A percentile compares a stretch with the other conserved stretches of the same genome.
phyloP scores from a whole-genome alignment of 1,140 invertebrate species.

The Zaprionus lachaisei region DNA sequence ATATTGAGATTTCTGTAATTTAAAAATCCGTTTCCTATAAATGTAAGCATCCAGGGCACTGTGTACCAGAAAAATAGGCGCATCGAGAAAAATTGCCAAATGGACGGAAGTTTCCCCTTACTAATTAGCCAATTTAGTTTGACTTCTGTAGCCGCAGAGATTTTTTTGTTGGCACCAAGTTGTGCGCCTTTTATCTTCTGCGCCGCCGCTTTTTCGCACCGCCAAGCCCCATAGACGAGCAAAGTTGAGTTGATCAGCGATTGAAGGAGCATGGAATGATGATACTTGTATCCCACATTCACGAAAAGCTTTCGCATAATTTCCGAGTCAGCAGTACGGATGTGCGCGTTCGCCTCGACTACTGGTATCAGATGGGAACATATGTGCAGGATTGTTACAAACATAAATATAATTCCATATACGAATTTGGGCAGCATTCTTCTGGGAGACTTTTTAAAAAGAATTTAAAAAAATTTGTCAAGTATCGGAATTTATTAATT shows the following conservation, averaged over 20 bases:
- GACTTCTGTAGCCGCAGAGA: slow-evolving; percentile 41
- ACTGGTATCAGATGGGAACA: slow-evolving; percentile 45
- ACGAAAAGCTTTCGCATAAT: slow-evolving; percentile 44
- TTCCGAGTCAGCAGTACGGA: slow-evolving; percentile 32
- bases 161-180: not conserved
- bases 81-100: slow-evolving; percentile 26
- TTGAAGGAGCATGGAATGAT: slow-evolving; percentile 42
- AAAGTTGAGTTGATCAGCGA: slow-evolving; percentile 45
- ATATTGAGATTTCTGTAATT: slow-evolving; percentile 48
- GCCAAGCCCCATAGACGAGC: slow-evolving; percentile 44
- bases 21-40: slow-evolving; percentile 33
- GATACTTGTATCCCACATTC: slow-evolving; percentile 52
- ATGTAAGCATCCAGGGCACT: slow-evolving; percentile 48
- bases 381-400: slow-evolving; percentile 42
- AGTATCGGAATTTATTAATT: too few relatives aligned
- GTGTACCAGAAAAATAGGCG: slow-evolving; percentile 24
- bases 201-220: slow-evolving; percentile 23
- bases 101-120: not conserved
- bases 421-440: slow-evolving; percentile 46
- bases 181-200: not conserved
- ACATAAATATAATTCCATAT: slow-evolving; percentile 32
- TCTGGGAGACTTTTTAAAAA: not conserved
- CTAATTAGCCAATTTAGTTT: slow-evolving; percentile 43
- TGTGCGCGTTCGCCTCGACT: slow-evolving; percentile 46
- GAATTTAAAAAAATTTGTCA: not conserved